Percentiles rank a stretch among this genome's conserved stretches.
phyloP scores from a whole-genome alignment of 2,113 vertebrate species.

The Chroicocephalus ridibundus region DNA sequence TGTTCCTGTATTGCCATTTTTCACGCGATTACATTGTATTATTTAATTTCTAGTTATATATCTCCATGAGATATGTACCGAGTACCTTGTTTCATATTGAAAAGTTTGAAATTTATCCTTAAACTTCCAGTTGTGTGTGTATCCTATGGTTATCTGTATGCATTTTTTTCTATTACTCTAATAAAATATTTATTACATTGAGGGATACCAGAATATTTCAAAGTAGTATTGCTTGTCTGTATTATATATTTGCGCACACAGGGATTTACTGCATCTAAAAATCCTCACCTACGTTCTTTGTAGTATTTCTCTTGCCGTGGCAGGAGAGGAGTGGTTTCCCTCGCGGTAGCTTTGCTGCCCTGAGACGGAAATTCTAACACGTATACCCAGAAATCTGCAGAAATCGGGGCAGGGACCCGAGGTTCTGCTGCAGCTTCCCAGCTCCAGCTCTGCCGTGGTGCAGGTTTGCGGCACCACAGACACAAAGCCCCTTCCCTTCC shows the following conservation, averaged over 20 bases:
- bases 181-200: conserved; percentile 79
- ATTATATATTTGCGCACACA: fast-evolving
- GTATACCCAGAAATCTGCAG: fast-evolving
- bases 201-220: neutral
- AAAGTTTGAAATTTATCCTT: conserved; percentile 90
- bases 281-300: neutral
- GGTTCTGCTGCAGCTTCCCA: neutral
- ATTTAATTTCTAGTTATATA: conserved; percentile 69
- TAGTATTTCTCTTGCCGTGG: neutral
- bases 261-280: neutral
- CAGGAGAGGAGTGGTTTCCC: neutral
- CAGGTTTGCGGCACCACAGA: neutral
- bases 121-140: conserved; percentile 75
- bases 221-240: neutral
- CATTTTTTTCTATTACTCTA: conserved; percentile 79
- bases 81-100: conserved; percentile 95
- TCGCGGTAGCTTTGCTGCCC: neutral
- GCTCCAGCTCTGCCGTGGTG: neutral
- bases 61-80: conserved; percentile 92
- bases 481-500: neutral
- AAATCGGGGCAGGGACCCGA: neutral
- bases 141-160: conserved; percentile 93
- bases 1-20: conserved; percentile 53
- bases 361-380: neutral
- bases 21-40: conserved; percentile 73